These are phyloP conservation scores for Ginglymostoma cirratum DNA, from an alignment of 2,113 vertebrate species.

Conservation along the genomic window DNA sequence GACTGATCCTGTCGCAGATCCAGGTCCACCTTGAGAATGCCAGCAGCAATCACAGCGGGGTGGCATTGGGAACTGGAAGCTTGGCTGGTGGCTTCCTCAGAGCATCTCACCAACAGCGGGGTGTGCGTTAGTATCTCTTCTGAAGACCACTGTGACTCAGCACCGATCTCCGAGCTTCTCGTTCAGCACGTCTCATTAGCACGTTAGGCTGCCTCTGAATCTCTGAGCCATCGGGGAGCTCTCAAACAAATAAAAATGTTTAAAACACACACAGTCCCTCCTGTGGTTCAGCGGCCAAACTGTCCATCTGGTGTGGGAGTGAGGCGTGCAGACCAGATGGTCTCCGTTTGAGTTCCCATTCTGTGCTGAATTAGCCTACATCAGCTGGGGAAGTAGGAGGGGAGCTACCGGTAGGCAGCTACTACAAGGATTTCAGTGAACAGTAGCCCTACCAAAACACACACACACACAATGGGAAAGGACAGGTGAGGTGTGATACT, in stretches of 20 bases:
- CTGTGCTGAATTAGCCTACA: background rate
- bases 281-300: background rate
- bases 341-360: background rate
- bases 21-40: background rate
- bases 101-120: background rate
- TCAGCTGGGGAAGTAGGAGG: background rate
- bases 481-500: background rate
- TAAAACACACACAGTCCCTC: background rate
- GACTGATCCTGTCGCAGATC: background rate
- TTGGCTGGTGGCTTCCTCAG: background rate
- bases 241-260: background rate
- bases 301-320: background rate
- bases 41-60: background rate
- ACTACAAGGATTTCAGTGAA: background rate
- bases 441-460: too few relatives aligned
- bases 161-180: background rate
- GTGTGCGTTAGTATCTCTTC: background rate
- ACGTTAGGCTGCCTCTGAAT: background rate
- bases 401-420: background rate
- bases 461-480: background rate
- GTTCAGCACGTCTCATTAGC: background rate
- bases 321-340: background rate
- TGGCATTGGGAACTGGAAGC: background rate
- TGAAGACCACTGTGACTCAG: background rate
- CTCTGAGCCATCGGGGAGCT: conserved; percentile 1